Conservation (phyloP, 1,140 invertebrate genomes). For the Zelostemma sp. region DNA sequence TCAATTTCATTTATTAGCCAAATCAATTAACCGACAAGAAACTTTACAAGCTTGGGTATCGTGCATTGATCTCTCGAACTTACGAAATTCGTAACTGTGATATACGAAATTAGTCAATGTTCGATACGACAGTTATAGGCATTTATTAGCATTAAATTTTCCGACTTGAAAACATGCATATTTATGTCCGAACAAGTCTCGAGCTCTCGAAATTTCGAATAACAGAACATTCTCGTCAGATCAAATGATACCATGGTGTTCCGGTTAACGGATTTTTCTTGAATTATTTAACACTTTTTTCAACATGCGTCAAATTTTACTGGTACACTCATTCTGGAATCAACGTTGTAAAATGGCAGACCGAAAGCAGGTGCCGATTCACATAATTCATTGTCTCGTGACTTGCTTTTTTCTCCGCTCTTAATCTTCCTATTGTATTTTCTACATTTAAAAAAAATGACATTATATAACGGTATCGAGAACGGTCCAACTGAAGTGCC, state of each 20-base stretch:
- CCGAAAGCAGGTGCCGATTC: constrained; percentile 22
- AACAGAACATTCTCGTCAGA: not conserved
- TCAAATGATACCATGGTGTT: no score
- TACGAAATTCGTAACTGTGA: not conserved
- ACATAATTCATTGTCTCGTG: constrained; percentile 40
- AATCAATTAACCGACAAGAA: not conserved
- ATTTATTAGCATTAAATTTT: not conserved
- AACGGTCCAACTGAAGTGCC: constrained; percentile 56
- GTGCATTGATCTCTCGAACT: not conserved
- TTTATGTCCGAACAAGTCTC: not conserved
- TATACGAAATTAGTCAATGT: not conserved
- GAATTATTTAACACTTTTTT: no score
- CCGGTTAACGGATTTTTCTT: no score
- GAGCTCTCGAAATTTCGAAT: not conserved
- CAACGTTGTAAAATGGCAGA: constrained; percentile 13
- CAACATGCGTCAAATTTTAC: not conserved
- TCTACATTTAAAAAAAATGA: constrained; percentile 44
- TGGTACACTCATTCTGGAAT: not conserved
- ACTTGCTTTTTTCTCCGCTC: constrained; percentile 33
- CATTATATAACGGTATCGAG: constrained; percentile 58
- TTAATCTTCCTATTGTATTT: constrained; percentile 34
- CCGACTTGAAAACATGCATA: not conserved
- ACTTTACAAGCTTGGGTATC: not conserved
- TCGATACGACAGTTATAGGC: not conserved
- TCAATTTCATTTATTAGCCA: not conserved